Conservation (phyloP, 2,888 invertebrate genomes). For the Formica aserva region DNA sequence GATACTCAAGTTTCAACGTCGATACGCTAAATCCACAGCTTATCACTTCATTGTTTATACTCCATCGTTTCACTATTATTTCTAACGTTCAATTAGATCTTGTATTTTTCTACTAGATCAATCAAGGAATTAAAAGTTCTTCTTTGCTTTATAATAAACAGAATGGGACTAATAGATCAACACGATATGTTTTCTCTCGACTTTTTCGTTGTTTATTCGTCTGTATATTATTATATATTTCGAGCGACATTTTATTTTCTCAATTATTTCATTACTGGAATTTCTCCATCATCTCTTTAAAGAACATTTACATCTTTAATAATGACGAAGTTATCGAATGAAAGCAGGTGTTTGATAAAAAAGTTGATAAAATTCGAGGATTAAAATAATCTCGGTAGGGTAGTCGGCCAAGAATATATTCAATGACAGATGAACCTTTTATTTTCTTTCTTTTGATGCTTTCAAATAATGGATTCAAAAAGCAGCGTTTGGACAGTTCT, state of each 20-base stretch:
- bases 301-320: conserved; percentile 56
- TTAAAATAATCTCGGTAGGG: conserved; percentile 76
- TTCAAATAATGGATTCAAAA: conserved; percentile 2
- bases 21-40: background rate
- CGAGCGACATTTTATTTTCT: background rate
- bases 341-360: conserved; percentile 63
- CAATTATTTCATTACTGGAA: background rate
- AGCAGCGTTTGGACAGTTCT: background rate
- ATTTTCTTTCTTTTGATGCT: background rate
- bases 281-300: conserved; percentile 45
- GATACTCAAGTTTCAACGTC: background rate
- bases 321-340: conserved; percentile 54
- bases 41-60: background rate
- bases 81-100: background rate
- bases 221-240: background rate
- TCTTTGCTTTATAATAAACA: background rate
- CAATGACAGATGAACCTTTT: conserved; percentile 8
- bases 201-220: background rate
- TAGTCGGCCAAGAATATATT: conserved; percentile 64
- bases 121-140: background rate
- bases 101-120: background rate
- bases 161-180: background rate
- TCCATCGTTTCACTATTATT: background rate
- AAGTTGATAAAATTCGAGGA: conserved; percentile 71
- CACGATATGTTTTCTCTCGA: background rate